phyloP scores from a whole-genome alignment of 2,113 vertebrate species.

The Ondatra zibethicus region DNA sequence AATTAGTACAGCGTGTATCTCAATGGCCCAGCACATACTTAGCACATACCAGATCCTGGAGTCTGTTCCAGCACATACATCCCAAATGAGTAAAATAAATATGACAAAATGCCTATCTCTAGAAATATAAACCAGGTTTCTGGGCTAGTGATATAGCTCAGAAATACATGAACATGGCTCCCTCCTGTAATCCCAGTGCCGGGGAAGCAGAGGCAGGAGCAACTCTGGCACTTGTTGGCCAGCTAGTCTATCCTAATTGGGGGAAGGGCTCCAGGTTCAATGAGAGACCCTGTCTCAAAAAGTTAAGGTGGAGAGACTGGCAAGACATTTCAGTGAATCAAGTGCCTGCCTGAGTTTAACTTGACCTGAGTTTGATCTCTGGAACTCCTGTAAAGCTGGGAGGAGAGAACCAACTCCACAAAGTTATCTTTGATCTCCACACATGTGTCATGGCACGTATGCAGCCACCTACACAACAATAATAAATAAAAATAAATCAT shows the following conservation, averaged over 20 bases:
- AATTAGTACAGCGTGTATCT: not conserved
- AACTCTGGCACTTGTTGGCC: not conserved
- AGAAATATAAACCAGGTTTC: not conserved
- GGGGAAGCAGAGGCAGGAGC: not conserved
- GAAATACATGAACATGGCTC: not conserved
- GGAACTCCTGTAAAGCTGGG: not conserved
- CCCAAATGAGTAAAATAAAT: not conserved
- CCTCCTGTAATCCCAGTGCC: not conserved
- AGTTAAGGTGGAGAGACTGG: not conserved
- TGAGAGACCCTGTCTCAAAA: not conserved
- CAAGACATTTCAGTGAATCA: not conserved
- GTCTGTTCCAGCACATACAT: not conserved
- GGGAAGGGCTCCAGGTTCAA: not conserved
- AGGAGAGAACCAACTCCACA: not conserved
- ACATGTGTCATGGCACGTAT: not conserved
- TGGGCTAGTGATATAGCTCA: not conserved
- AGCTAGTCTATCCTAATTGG: not conserved
- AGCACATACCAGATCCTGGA: not conserved
- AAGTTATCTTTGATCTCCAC: not conserved
- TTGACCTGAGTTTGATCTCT: not conserved
- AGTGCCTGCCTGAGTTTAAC: not conserved
- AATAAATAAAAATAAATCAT: not conserved
- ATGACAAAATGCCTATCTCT: not conserved
- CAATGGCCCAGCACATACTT: not conserved
- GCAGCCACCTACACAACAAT: not conserved